Conservation (phyloP, 1,140 invertebrate genomes). For the Halesus radiatus region DNA sequence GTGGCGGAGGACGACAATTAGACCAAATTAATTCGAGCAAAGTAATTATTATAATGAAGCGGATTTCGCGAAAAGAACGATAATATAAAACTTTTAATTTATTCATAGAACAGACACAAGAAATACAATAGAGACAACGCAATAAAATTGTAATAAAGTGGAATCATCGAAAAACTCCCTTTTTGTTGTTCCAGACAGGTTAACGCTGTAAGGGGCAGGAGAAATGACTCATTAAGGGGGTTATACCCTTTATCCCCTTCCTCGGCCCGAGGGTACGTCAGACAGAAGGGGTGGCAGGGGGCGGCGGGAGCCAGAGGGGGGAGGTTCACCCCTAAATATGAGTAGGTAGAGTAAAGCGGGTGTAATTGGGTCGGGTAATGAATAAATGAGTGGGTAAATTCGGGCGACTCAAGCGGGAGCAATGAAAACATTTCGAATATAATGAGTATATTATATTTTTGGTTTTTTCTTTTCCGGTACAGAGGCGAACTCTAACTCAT, state of each 20-base stretch:
- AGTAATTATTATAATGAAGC: constrained; percentile 1
- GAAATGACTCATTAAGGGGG: constrained; percentile 41
- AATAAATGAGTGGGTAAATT: constrained; percentile 57
- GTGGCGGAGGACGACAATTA: too few relatives aligned
- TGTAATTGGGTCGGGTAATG: constrained; percentile 57
- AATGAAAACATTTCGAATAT: constrained; percentile 43
- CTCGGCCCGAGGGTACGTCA: constrained; percentile 13
- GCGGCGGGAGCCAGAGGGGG: too few relatives aligned
- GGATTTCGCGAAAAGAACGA: constrained; percentile 1
- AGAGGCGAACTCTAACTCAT: not conserved
- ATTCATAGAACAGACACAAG: constrained; percentile 33
- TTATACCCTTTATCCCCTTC: constrained; percentile 34
- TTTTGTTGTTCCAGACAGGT: constrained; percentile 43
- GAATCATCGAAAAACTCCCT: constrained; percentile 41
- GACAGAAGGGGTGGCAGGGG: not conserved
- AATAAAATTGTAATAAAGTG: constrained; percentile 43
- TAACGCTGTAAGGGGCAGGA: constrained; percentile 45
- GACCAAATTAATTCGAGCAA: not conserved
- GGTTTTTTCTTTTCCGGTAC: constrained; percentile 17
- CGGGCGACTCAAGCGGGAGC: constrained; percentile 49
- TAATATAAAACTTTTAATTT: constrained; percentile 22
- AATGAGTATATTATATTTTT: constrained; percentile 46
- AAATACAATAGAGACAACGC: constrained; percentile 37
- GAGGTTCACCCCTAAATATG: not conserved
- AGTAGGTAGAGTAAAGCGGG: constrained; percentile 41